Evolutionary conservation across 2,888 invertebrate genomes (phyloP).

Genomic region (Pogonocherus hispidulus): DNA sequence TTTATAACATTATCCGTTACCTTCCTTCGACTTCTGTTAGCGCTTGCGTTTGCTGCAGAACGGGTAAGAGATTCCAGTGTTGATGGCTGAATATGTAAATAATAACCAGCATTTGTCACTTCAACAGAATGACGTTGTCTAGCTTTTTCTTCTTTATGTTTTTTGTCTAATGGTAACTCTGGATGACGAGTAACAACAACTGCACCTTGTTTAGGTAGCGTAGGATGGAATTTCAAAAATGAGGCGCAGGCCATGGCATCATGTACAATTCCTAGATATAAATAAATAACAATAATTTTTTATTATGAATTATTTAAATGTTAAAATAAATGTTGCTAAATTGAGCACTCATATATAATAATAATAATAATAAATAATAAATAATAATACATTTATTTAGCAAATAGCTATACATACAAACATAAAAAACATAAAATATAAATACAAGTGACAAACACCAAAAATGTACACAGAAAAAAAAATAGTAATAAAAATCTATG

Average conservation of each 20-base stretch:
- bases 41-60: constrained; percentile 84
- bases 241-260: constrained; percentile 99
- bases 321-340: too few species aligned
- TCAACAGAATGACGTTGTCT: constrained; percentile 91
- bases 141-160: constrained; percentile 74
- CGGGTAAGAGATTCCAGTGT: constrained; percentile 83
- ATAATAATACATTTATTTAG: too few species aligned
- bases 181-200: constrained; percentile 79
- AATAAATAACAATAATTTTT: neutral
- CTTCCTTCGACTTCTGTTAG: constrained; percentile 74
- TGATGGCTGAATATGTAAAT: constrained; percentile 83
- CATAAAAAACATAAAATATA: too few species aligned
- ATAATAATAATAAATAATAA: too few species aligned
- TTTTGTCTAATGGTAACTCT: constrained; percentile 65
- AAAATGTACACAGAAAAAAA: too few species aligned
- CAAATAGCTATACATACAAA: too few species aligned
- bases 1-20: constrained; percentile 70
- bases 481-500: too few species aligned
- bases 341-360: too few species aligned
- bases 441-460: too few species aligned
- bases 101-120: constrained; percentile 79
- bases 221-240: constrained; percentile 94
- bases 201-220: constrained; percentile 84
- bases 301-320: too few species aligned
- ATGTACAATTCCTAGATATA: constrained; percentile 84